phyloP scores from a whole-genome alignment of 2,113 vertebrate genomes.

The Zosterops hypoxanthus region DNA sequence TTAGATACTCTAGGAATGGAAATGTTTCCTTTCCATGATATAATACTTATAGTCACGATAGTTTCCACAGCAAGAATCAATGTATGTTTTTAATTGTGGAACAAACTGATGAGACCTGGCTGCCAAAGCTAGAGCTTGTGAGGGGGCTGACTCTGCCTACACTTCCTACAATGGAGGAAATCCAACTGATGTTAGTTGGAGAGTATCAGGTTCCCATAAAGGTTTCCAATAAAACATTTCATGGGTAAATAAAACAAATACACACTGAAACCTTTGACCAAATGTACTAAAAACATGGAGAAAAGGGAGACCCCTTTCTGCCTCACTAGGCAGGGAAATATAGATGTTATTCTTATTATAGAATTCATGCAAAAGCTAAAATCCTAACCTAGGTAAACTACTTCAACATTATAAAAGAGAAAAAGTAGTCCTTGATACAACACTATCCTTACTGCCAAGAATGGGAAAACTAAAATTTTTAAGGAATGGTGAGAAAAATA shows the following conservation, averaged over 20 bases:
- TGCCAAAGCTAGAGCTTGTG: neutral
- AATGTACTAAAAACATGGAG: neutral
- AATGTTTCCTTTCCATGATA: neutral
- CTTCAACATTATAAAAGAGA: neutral
- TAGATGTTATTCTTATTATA: neutral
- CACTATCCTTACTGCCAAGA: neutral
- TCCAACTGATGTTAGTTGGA: neutral
- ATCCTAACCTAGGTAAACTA: neutral
- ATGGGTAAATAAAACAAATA: neutral
- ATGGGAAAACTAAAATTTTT: neutral
- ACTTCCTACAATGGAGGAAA: neutral
- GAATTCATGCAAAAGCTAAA: neutral
- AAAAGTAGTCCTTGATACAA: neutral
- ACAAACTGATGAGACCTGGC: neutral
- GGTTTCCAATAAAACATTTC: conserved; percentile 2
- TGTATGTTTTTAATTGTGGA: neutral
- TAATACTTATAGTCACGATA: neutral
- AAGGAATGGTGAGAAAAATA: neutral
- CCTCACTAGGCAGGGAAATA: neutral
- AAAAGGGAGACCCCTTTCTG: neutral
- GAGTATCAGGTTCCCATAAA: neutral
- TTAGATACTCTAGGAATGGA: conserved; percentile 40
- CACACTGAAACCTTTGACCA: neutral
- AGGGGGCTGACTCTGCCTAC: neutral
- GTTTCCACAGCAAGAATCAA: neutral